These are phyloP conservation scores for Drosophila acutilabella DNA, from an alignment of 2,888 invertebrate species.

Conservation along the genomic window DNA sequence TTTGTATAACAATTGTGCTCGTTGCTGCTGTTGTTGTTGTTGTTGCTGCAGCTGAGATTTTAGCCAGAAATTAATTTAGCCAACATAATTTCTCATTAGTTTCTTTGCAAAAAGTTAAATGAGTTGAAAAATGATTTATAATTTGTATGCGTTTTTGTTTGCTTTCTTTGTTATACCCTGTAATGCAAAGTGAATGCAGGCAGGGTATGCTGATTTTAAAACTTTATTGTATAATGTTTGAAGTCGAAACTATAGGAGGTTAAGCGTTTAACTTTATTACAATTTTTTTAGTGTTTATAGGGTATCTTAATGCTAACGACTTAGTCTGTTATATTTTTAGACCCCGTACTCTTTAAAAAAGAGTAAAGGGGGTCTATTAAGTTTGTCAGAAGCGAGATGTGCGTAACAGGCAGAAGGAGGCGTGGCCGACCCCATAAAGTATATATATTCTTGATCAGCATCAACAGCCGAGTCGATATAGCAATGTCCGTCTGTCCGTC, in stretches of 20 bases:
- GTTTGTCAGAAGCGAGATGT: no score
- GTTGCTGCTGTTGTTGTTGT: slow-evolving; percentile 46
- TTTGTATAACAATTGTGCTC: slow-evolving; percentile 27
- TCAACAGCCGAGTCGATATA: no score
- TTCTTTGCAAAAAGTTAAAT: slow-evolving; percentile 67
- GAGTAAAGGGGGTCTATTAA: no score
- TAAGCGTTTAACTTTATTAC: no score
- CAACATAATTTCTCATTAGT: slow-evolving; percentile 68
- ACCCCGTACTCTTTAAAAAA: no score
- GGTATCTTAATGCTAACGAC: slow-evolving; percentile 13
- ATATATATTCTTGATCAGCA: no score
- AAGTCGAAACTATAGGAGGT: no score
- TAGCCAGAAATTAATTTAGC: slow-evolving; percentile 64
- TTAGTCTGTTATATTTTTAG: background rate
- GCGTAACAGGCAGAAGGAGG: no score
- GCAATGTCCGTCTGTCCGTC: no score
- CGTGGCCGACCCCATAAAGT: no score
- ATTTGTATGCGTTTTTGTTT: slow-evolving; percentile 19
- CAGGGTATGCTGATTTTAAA: background rate
- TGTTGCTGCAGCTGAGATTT: slow-evolving; percentile 40
- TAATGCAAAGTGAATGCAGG: background rate
- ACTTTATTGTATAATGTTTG: background rate
- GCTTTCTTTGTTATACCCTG: slow-evolving; percentile 27
- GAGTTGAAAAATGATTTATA: slow-evolving; percentile 76
- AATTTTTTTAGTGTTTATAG: background rate